These are phyloP conservation scores for Holcopasites calliopsidis DNA, from an alignment of 1,140 invertebrate genomes.

Conservation along the genomic window DNA sequence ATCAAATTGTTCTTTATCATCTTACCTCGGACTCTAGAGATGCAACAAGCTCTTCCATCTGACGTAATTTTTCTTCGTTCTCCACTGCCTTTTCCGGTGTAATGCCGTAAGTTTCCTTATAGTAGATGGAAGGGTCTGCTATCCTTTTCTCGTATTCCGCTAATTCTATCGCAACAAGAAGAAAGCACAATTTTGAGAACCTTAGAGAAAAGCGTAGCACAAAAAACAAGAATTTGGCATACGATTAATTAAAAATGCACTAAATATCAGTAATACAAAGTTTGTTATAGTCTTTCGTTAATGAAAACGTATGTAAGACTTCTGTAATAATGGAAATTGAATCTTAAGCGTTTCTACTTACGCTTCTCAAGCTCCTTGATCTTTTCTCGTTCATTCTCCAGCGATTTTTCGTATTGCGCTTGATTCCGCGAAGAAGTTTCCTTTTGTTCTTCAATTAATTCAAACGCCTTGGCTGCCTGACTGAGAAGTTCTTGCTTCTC, in stretches of 20 bases:
- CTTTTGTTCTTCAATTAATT: conserved; percentile 85
- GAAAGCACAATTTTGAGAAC: too few species aligned
- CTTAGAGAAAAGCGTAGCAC: too few species aligned
- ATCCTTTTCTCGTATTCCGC: conserved; percentile 69
- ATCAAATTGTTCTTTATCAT: neutral
- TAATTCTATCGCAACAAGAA: conserved; percentile 66
- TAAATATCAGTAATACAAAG: too few species aligned
- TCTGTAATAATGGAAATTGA: neutral
- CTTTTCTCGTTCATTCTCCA: conserved; percentile 72
- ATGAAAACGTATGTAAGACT: neutral
- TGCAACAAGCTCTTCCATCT: conserved; percentile 73
- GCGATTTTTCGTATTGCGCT: conserved; percentile 69
- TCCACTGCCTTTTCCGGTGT: conserved; percentile 72
- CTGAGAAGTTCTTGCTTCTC: conserved; percentile 91
- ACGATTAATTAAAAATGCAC: neutral
- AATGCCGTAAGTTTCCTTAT: conserved; percentile 73
- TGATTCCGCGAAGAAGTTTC: conserved; percentile 69
- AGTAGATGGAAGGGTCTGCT: conserved; percentile 64
- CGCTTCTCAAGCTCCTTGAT: conserved; percentile 72
- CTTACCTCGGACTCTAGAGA: conserved; percentile 75
- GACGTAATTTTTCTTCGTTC: conserved; percentile 72
- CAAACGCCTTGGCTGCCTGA: conserved; percentile 89
- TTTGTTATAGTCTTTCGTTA: neutral
- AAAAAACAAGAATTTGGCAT: too few species aligned
- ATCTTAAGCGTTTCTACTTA: conserved; percentile 22